Percentiles rank a stretch among this genome's conserved stretches.
These are phyloP conservation scores for Ophioderma brevispina DNA, from an alignment of 35 echinoderm and acorn worm genomes.

Conservation along the genomic window DNA sequence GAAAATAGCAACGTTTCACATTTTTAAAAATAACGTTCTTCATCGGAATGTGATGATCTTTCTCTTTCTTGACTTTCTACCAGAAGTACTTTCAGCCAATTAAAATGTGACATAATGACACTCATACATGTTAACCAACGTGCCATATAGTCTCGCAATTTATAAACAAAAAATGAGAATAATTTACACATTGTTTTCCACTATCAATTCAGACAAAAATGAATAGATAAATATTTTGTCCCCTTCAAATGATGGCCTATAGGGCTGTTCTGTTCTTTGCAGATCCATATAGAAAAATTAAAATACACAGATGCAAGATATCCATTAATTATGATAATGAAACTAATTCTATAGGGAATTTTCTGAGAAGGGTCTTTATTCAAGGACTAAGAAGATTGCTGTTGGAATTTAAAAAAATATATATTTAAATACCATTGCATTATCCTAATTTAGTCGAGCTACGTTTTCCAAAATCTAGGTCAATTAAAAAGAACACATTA, in stretches of 20 bases:
- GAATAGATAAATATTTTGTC: too few relatives aligned
- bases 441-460: too few relatives aligned
- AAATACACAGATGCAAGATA: not conserved
- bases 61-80: not conserved
- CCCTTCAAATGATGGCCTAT: too few relatives aligned
- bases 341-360: too few relatives aligned
- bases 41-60: not conserved
- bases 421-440: too few relatives aligned
- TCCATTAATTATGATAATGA: not conserved
- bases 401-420: too few relatives aligned
- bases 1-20: constrained; percentile 23
- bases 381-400: too few relatives aligned
- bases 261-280: too few relatives aligned
- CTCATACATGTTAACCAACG: not conserved
- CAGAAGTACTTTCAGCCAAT: not conserved
- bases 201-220: not conserved
- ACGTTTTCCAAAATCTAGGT: too few relatives aligned
- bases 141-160: not conserved
- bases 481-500: too few relatives aligned
- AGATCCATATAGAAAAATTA: not conserved
- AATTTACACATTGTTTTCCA: not conserved
- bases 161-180: not conserved
- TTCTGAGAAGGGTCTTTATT: too few relatives aligned
- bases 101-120: constrained; percentile 7
- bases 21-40: not conserved